phyloP scores from a whole-genome alignment of 2,113 vertebrate genomes.

The Eretmochelys imbricata region DNA sequence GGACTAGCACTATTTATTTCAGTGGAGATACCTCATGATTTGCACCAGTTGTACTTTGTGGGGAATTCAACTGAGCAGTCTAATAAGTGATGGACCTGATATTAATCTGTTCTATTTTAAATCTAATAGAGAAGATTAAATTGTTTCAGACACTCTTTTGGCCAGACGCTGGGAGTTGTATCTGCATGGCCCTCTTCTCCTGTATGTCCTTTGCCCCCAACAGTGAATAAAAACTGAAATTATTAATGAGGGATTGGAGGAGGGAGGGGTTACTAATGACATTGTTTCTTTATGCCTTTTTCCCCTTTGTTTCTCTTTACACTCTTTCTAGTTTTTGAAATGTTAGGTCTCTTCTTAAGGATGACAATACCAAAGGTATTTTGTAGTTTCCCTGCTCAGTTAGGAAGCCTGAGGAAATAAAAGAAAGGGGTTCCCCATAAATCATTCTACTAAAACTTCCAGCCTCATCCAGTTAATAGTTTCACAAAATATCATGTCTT shows the following conservation, averaged over 20 bases:
- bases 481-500: neutral
- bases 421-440: neutral
- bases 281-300: fast-evolving
- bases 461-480: neutral
- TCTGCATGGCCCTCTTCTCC: neutral
- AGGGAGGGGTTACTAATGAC: fast-evolving
- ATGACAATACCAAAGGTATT: neutral
- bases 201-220: neutral
- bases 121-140: neutral
- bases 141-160: neutral
- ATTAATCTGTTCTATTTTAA: neutral
- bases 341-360: neutral
- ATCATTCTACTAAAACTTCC: neutral
- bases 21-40: neutral
- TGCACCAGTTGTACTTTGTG: neutral
- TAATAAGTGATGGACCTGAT: neutral
- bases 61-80: no score
- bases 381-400: neutral
- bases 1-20: fast-evolving
- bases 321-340: neutral
- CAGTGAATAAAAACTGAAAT: neutral
- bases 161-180: neutral
- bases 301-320: neutral
- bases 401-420: neutral
- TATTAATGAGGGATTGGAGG: neutral